A percentile compares a stretch with the other conserved stretches of the same genome.
phyloP scores from a whole-genome alignment of 1,140 invertebrate genomes.

The Nomia melanderi region DNA sequence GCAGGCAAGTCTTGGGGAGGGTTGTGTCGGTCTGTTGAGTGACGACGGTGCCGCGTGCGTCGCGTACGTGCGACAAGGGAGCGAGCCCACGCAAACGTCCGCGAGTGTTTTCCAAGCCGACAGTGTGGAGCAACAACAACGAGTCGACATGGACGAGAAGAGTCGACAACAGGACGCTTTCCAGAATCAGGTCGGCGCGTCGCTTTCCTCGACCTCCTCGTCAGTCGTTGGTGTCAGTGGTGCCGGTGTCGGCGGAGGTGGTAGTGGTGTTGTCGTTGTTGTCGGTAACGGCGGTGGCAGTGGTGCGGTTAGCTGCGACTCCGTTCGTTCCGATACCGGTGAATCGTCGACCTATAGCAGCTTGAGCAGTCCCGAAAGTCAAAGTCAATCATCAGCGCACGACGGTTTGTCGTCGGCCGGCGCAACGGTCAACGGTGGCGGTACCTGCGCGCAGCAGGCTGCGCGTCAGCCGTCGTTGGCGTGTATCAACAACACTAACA shows the following conservation, averaged over 20 bases:
- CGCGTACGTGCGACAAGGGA: conserved; percentile 42
- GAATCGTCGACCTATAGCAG: conserved; percentile 79
- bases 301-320: conserved; percentile 70
- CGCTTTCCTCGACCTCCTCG: conserved; percentile 34
- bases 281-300: conserved; percentile 27
- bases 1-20: conserved; percentile 41
- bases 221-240: conserved; percentile 29
- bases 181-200: conserved; percentile 50
- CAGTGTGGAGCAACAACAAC: conserved; percentile 45
- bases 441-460: conserved; percentile 75
- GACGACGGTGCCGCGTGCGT: conserved; percentile 51
- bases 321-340: conserved; percentile 77
- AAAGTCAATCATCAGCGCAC: conserved; percentile 67
- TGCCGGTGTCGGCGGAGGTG: conserved; percentile 31
- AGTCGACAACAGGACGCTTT: conserved; percentile 59
- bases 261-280: conserved; percentile 33
- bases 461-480: conserved; percentile 62
- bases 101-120: conserved; percentile 44
- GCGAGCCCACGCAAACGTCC: conserved; percentile 45
- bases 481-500: conserved; percentile 55
- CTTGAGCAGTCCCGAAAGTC: conserved; percentile 77
- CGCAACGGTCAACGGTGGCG: conserved; percentile 58
- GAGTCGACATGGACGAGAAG: conserved; percentile 55
- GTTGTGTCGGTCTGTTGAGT: conserved; percentile 43
- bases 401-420: conserved; percentile 37